Evolutionary conservation across 2,113 vertebrate species (phyloP).

Genomic region (Onychostruthus taczanowskii): DNA sequence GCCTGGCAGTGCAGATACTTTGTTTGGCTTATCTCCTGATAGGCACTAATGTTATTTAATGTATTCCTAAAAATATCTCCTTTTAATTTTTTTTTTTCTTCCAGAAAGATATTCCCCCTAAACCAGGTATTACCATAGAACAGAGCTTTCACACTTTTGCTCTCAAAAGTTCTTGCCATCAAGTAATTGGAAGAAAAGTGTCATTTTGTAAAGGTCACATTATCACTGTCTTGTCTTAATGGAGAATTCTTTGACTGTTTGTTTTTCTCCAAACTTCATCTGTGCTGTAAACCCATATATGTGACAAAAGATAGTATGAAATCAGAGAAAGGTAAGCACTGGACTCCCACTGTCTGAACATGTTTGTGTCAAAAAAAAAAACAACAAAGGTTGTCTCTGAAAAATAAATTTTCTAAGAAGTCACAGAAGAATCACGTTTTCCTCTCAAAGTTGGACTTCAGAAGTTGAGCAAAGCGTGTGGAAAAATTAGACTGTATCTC

Average conservation of each 20-base stretch:
- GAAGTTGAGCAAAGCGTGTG: background rate
- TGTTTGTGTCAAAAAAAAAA: background rate
- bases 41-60: background rate
- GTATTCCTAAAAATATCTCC: background rate
- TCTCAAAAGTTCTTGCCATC: background rate
- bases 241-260: background rate
- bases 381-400: background rate
- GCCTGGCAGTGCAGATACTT: background rate
- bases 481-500: background rate
- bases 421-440: background rate
- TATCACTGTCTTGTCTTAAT: background rate
- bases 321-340: background rate
- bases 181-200: background rate
- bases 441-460: background rate
- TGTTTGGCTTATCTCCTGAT: background rate
- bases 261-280: background rate
- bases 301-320: background rate
- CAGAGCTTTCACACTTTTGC: background rate
- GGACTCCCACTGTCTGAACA: background rate
- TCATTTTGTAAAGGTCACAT: background rate
- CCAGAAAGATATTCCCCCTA: background rate
- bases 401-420: background rate
- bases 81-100: background rate
- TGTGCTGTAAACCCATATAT: background rate
- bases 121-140: background rate